phyloP scores from a whole-genome alignment of 1,140 invertebrate species.

The Piezodorus guildinii region DNA sequence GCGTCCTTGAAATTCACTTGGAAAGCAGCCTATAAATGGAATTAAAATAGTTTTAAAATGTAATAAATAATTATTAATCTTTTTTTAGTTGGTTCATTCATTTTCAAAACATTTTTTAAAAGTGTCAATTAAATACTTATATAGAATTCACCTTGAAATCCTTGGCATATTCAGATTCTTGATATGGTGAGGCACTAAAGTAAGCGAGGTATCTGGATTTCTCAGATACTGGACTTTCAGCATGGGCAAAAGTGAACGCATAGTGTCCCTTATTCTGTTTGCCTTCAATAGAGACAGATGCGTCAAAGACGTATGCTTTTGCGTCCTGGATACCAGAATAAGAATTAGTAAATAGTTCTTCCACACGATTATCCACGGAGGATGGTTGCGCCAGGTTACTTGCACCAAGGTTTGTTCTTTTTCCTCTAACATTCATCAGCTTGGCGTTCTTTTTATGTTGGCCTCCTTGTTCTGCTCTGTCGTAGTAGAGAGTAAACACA shows the following conservation, averaged over 20 bases:
- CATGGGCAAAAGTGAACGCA: conserved; percentile 38
- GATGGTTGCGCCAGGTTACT: background rate
- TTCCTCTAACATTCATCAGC: background rate
- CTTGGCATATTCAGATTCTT: conserved; percentile 24
- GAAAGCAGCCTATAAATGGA: conserved; percentile 28
- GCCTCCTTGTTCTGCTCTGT: background rate
- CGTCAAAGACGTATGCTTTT: conserved; percentile 38
- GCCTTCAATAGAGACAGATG: conserved; percentile 39
- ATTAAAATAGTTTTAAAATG: too few species aligned
- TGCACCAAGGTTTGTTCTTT: background rate
- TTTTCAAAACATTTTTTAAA: too few species aligned
- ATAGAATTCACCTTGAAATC: background rate
- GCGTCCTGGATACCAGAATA: conserved; percentile 37
- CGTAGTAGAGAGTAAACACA: conserved; percentile 24
- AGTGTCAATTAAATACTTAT: background rate
- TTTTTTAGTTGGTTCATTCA: too few species aligned
- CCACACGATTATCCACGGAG: conserved; percentile 32
- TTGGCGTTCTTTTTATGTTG: background rate
- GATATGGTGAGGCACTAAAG: conserved; percentile 31
- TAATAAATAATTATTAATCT: too few species aligned
- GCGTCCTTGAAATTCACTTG: conserved; percentile 34
- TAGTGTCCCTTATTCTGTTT: conserved; percentile 35
- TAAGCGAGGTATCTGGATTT: conserved; percentile 38
- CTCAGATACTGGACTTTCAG: conserved; percentile 39
- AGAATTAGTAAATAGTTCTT: conserved; percentile 39